Base-by-base conservation (phyloP, 2,797 vertebrate species). In the Sorex maritimensis region DNA sequence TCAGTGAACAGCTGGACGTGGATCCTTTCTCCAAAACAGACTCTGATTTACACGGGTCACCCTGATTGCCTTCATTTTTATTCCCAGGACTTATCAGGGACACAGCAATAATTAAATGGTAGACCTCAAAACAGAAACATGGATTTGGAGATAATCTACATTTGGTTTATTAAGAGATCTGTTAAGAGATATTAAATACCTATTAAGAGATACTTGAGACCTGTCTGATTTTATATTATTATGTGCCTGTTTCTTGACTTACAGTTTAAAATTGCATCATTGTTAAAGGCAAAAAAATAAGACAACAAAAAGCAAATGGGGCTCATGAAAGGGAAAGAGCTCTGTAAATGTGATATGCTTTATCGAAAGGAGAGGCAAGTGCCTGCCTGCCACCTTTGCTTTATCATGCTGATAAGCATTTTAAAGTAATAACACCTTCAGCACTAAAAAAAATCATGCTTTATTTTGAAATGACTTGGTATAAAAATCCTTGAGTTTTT, bases 391-490 rank as follows among this genome's bases (percentile, higher is more conserved):
- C n/a, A 2, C 41, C 49, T 49, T 49, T 38, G 34, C 28, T 41
- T 90, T 41, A 11, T 34, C 34, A 5, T 23, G 14, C 61, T 68
- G 12, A n/a, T 34, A 90, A 67, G 12, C 19, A 24, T 72, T 83
- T 77, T 85, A 72, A 84, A 91, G 74, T 86, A 46, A 81, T 77
- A 85, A 71, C 17, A 63, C 2, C 69, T 21, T 79, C 44, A 2
- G 34, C 17, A 13, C 90, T 34, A 79, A 83, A n/a, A 58, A 34
- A 52, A 67, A 24, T 28, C 65, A 46, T 75, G 52, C 26, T 52
- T 87, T 74, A 41, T 85, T 83, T 3, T 41, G 88, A 89, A 89
- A 69, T 91, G 65, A 85, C 7, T 61, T 82, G 52, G n/a, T 81
- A 21, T 75, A 41, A 67, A 85, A 75, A 73, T 52, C 28, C 41